A percentile compares a stretch with the other conserved stretches of the same genome.
Conservation (phyloP, 1,140 invertebrate species). For the Lordiphosa collinella region DNA sequence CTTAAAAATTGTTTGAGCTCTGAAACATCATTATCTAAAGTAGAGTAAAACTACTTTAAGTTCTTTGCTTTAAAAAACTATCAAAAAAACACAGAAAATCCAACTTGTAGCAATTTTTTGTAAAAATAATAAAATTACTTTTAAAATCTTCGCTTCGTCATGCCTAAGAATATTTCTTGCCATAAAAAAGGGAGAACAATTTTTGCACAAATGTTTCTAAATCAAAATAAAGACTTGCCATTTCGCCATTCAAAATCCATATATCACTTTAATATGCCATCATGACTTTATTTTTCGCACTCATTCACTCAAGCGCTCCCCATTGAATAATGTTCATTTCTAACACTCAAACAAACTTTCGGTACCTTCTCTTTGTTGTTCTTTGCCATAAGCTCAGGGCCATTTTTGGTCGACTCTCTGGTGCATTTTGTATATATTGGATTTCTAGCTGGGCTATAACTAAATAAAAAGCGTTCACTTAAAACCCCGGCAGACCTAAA, state of each 20-base stretch:
- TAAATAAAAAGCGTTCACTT: conserved; percentile 70
- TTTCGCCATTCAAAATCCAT: background rate
- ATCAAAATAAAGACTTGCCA: too few relatives aligned
- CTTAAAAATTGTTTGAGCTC: too few relatives aligned
- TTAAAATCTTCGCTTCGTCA: too few relatives aligned
- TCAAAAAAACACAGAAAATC: too few relatives aligned
- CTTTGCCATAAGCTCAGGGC: conserved; percentile 10
- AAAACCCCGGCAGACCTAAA: conserved; percentile 28
- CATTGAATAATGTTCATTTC: conserved; percentile 5
- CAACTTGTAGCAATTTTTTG: too few relatives aligned
- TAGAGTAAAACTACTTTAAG: too few relatives aligned
- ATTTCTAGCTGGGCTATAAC: conserved; percentile 39
- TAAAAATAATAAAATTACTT: too few relatives aligned
- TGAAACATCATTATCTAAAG: too few relatives aligned
- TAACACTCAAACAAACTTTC: conserved; percentile 6
- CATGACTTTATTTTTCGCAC: conserved; percentile 3
- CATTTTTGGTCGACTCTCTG: conserved; percentile 26
- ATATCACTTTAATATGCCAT: conserved; percentile 11
- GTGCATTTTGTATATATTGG: conserved; percentile 47
- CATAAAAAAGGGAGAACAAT: too few relatives aligned
- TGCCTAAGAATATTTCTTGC: too few relatives aligned
- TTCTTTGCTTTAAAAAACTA: too few relatives aligned
- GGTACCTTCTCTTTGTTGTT: conserved; percentile 4
- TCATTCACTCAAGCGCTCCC: background rate
- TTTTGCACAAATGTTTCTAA: too few relatives aligned